Percentiles rank a stretch among this genome's conserved stretches.
phyloP scores from a whole-genome alignment of 92 coral and sea anemone genomes.

The Phenganax subtilis region DNA sequence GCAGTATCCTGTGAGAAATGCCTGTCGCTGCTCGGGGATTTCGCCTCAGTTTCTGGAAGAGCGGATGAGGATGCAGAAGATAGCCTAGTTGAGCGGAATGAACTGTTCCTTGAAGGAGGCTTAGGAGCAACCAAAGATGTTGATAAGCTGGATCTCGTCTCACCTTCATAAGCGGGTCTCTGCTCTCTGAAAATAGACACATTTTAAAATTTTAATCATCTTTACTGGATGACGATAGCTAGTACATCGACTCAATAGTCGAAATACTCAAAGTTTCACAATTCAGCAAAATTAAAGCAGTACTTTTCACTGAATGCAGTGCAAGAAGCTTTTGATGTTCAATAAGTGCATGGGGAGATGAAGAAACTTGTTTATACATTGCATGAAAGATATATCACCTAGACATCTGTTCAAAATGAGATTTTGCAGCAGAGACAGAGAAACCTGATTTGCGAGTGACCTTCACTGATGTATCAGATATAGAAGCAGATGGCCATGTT shows the following conservation, averaged over 20 bases:
- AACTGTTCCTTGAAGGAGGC: constrained; percentile 67
- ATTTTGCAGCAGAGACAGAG: constrained; percentile 58
- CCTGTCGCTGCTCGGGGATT: background rate
- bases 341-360: background rate
- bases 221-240: background rate
- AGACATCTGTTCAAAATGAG: constrained; percentile 57
- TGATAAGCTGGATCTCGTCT: constrained; percentile 33
- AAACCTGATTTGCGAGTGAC: constrained; percentile 20
- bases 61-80: constrained; percentile 28
- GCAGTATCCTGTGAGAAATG: constrained; percentile 16
- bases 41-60: constrained; percentile 9
- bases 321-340: background rate
- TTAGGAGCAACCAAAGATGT: constrained; percentile 53
- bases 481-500: constrained; percentile 35
- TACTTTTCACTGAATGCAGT: too few relatives aligned
- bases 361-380: background rate
- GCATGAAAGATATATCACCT: background rate
- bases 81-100: constrained; percentile 42
- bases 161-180: background rate
- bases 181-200: constrained; percentile 8
- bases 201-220: background rate
- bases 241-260: too few relatives aligned
- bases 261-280: too few relatives aligned
- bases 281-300: too few relatives aligned
- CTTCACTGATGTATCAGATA: background rate